Conservation (phyloP, 1,140 invertebrate species). For the Anthonomus grandis region DNA sequence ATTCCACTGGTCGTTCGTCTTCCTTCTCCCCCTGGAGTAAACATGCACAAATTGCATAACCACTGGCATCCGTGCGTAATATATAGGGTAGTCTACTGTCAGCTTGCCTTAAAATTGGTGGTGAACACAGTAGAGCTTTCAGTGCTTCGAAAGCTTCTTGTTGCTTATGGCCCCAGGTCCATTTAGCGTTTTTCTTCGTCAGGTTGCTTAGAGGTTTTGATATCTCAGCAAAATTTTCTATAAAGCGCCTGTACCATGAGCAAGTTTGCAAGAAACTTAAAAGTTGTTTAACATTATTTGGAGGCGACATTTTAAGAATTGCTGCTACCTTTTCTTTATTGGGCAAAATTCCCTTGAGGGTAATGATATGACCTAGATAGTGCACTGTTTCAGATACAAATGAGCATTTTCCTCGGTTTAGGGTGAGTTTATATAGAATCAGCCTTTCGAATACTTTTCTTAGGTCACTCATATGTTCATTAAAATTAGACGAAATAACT, state of each 20-base stretch:
- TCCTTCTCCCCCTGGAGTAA: constrained; percentile 29
- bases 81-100: constrained; percentile 8
- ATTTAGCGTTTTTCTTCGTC: constrained; percentile 38
- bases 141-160: constrained; percentile 31
- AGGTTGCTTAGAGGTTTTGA: constrained; percentile 41
- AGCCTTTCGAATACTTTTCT: too few species aligned
- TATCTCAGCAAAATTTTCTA: constrained; percentile 41
- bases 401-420: too few species aligned
- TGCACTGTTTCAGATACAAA: too few species aligned
- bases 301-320: constrained; percentile 27
- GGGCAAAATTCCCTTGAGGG: too few species aligned
- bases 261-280: constrained; percentile 42
- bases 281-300: constrained; percentile 38
- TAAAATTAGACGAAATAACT: too few species aligned
- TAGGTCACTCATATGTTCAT: too few species aligned
- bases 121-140: constrained; percentile 18
- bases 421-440: too few species aligned
- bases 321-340: constrained; percentile 2
- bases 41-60: constrained; percentile 15
- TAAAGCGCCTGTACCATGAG: constrained; percentile 42
- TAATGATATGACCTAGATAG: too few species aligned
- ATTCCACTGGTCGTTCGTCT: constrained; percentile 48
- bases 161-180: constrained; percentile 41
- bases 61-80: constrained; percentile 14
- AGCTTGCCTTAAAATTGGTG: constrained; percentile 7